Percentiles rank a stretch among this genome's conserved stretches.
These are phyloP conservation scores for Epizoanthus rinbou DNA, from an alignment of 92 coral and sea anemone genomes.

Conservation along the genomic window DNA sequence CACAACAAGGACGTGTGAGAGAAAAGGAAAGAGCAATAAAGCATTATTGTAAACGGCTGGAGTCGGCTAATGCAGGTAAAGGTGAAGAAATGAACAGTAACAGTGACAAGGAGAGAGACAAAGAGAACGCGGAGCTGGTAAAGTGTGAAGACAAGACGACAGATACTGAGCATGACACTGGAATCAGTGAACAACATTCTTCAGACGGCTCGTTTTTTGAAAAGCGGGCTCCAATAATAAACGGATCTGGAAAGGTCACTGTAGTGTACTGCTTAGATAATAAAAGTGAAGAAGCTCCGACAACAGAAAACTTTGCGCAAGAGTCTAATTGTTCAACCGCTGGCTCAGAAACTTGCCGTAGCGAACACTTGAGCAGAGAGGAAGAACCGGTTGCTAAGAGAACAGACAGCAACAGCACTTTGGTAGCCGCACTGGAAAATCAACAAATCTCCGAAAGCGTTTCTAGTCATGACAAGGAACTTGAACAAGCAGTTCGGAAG, in stretches of 20 bases:
- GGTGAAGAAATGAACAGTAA: not conserved
- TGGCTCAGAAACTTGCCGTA: not conserved
- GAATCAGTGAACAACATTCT: constrained; percentile 82
- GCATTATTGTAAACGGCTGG: constrained; percentile 39
- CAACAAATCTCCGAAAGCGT: not conserved
- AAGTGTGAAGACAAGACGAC: constrained; percentile 29
- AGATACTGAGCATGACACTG: constrained; percentile 86
- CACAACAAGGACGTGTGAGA: constrained; percentile 38
- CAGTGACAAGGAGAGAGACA: not conserved
- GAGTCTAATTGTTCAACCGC: not conserved
- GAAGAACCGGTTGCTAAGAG: not conserved
- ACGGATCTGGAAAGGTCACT: not conserved
- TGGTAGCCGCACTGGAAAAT: not conserved
- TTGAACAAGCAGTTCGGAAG: not conserved
- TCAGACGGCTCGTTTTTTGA: constrained; percentile 63
- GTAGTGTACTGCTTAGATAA: not conserved
- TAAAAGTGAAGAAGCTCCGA: not conserved
- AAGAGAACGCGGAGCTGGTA: not conserved
- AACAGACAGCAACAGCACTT: not conserved
- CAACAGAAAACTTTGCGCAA: not conserved
- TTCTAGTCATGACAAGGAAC: not conserved
- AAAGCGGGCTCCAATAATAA: not conserved
- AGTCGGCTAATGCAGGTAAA: constrained; percentile 1
- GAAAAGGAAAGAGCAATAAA: constrained; percentile 54
- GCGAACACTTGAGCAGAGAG: not conserved